phyloP scores from a whole-genome alignment of 2,797 vertebrate species.

The Ctenochaetus hawaiiensis region DNA sequence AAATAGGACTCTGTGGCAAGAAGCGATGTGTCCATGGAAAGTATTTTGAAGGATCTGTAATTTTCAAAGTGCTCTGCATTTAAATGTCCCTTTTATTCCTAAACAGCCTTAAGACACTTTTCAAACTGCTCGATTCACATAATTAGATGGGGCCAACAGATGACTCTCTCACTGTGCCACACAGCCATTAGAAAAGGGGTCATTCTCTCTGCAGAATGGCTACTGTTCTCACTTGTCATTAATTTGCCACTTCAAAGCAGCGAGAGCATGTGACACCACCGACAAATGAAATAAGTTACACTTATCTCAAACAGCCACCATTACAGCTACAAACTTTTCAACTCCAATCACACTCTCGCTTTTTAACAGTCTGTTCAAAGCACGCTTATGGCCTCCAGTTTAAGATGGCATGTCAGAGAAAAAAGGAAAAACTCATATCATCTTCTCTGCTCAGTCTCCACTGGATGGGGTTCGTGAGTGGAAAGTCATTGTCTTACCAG shows the following conservation, averaged over 20 bases:
- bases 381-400: slow-evolving; percentile 58
- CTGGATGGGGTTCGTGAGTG: slow-evolving; percentile 26
- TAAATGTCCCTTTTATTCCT: slow-evolving; percentile 99
- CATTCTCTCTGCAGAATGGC: slow-evolving; percentile 94
- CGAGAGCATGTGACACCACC: slow-evolving; percentile 89
- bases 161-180: slow-evolving; percentile 75
- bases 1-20: slow-evolving; percentile 43
- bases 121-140: slow-evolving; percentile 94
- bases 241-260: slow-evolving; percentile 98
- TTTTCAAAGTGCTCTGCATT: slow-evolving; percentile 96
- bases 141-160: slow-evolving; percentile 98
- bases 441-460: slow-evolving; percentile 25
- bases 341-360: slow-evolving; percentile 67
- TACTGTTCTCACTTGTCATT: slow-evolving; percentile 96
- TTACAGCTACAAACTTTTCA: slow-evolving; percentile 92
- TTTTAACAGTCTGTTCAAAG: slow-evolving; percentile 66
- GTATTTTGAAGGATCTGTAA: slow-evolving; percentile 96
- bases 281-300: slow-evolving; percentile 94
- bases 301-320: slow-evolving; percentile 94
- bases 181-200: slow-evolving; percentile 95
- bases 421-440: not conserved
- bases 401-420: slow-evolving; percentile 48
- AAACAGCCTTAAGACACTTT: slow-evolving; percentile 98
- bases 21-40: slow-evolving; percentile 89
- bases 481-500: not conserved